Conservation (phyloP, 2,888 invertebrate species). For the Tanytarsus gracilentus region DNA sequence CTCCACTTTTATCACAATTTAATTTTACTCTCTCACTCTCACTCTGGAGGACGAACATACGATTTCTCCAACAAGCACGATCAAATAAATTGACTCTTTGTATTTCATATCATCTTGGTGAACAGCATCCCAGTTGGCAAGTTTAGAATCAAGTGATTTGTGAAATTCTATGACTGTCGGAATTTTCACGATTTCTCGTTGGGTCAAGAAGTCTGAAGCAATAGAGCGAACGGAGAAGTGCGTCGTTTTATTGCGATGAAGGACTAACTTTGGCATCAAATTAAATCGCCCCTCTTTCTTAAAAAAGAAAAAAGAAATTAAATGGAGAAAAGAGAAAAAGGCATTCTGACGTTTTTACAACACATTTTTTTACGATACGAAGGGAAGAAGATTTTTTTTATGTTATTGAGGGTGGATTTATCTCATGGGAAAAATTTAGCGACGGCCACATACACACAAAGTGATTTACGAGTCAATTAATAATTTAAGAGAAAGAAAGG, state of each 20-base stretch:
- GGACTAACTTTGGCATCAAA: constrained; percentile 1
- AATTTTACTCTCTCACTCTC: background rate
- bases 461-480: background rate
- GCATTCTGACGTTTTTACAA: background rate
- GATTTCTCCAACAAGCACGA: constrained; percentile 3
- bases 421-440: no score
- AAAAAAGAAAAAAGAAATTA: background rate
- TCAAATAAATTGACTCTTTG: background rate
- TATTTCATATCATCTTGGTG: background rate
- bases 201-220: no score
- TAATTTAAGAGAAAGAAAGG: background rate
- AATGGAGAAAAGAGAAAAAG: background rate
- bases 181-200: no score
- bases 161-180: no score
- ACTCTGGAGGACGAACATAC: background rate
- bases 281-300: constrained; percentile 5
- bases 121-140: no score
- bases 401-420: background rate
- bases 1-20: constrained; percentile 4
- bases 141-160: no score
- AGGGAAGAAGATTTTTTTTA: no score
- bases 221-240: background rate
- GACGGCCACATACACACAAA: background rate
- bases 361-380: background rate
- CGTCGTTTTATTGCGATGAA: background rate